phyloP scores from a whole-genome alignment of 1,140 invertebrate genomes.

The Pararge aegeria region DNA sequence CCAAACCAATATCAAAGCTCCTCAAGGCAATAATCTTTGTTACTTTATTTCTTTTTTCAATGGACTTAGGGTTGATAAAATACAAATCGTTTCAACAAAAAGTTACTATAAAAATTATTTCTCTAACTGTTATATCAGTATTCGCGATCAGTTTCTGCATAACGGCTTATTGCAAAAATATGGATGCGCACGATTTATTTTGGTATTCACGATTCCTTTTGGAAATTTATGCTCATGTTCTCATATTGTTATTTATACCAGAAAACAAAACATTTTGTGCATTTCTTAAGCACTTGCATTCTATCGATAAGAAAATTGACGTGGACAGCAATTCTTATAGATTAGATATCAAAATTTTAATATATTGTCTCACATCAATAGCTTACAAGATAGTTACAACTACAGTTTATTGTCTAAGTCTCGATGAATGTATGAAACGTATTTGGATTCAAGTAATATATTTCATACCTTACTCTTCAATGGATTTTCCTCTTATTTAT shows the following conservation, averaged over 20 bases:
- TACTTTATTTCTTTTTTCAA: neutral
- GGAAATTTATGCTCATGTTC: neutral
- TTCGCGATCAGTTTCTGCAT: no score
- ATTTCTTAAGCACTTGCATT: slow-evolving; percentile 2
- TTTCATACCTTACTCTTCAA: neutral
- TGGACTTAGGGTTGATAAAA: slow-evolving; percentile 2
- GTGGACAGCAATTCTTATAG: slow-evolving; percentile 5
- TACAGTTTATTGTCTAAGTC: neutral
- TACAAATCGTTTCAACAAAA: slow-evolving; percentile 3
- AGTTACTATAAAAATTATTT: neutral
- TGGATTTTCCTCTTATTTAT: neutral
- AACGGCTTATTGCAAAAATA: neutral
- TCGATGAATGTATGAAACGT: slow-evolving; percentile 1
- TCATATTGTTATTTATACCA: neutral
- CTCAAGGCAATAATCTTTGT: neutral
- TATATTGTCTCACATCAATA: neutral
- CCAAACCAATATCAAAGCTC: neutral
- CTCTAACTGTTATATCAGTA: neutral
- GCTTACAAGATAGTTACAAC: neutral
- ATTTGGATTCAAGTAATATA: neutral
- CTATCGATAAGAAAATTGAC: neutral
- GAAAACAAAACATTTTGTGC: neutral
- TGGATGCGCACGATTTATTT: neutral
- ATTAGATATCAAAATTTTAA: slow-evolving; percentile 8
- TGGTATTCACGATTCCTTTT: neutral